phyloP scores from a whole-genome alignment of 1,140 invertebrate species.

The Hylaeus volcanicus region DNA sequence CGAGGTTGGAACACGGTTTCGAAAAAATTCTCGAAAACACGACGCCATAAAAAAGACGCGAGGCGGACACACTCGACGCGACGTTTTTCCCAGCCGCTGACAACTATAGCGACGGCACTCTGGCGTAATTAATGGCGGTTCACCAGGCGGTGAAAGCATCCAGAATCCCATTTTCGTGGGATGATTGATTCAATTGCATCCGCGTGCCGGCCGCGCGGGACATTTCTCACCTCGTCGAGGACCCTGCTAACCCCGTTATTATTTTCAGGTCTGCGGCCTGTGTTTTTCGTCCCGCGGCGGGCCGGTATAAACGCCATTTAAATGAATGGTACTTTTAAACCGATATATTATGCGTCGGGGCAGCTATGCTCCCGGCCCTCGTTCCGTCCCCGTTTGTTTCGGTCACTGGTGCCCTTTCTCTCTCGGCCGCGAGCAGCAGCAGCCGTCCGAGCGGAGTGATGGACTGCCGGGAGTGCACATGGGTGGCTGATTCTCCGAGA shows the following conservation, averaged over 20 bases:
- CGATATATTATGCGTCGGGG: slow-evolving; percentile 77
- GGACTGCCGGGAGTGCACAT: slow-evolving; percentile 72
- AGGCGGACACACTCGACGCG: too few species aligned
- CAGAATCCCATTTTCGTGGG: slow-evolving; percentile 57
- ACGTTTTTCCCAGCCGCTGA: too few species aligned
- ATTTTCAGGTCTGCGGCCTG: slow-evolving; percentile 71
- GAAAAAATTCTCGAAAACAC: too few species aligned
- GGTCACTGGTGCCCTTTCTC: slow-evolving; percentile 12
- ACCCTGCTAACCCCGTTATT: slow-evolving; percentile 77
- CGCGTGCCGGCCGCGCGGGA: slow-evolving; percentile 55
- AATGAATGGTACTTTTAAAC: slow-evolving; percentile 80
- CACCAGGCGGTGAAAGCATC: slow-evolving; percentile 42
- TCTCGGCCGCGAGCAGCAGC: slow-evolving; percentile 10
- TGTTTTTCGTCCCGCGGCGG: slow-evolving; percentile 73
- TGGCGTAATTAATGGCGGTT: slow-evolving; percentile 57
- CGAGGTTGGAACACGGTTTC: too few species aligned
- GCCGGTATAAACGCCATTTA: slow-evolving; percentile 74
- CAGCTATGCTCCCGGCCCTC: slow-evolving; percentile 40
- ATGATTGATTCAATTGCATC: slow-evolving; percentile 69
- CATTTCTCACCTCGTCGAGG: slow-evolving; percentile 61
- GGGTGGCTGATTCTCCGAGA: slow-evolving; percentile 73
- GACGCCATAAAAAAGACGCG: too few species aligned
- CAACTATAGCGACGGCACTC: not conserved
- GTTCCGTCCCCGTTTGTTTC: slow-evolving; percentile 55
- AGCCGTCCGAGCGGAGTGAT: slow-evolving; percentile 71